A percentile compares a stretch with the other conserved stretches of the same genome.
phyloP scores from a whole-genome alignment of 2,888 invertebrate genomes.

The Odiellus spinosus region DNA sequence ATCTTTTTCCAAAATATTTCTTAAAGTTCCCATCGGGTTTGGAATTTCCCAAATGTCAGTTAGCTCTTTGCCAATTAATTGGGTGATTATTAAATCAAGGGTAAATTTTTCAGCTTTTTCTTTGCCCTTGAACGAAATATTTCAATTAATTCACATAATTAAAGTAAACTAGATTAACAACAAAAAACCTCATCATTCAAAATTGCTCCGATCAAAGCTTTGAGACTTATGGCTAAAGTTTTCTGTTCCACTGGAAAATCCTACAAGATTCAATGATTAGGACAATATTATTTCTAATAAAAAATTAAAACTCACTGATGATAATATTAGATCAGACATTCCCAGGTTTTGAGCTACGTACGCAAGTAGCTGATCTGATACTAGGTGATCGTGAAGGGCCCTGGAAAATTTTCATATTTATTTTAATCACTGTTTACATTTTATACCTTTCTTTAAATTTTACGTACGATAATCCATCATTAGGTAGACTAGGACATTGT shows the following conservation, averaged over 20 bases:
- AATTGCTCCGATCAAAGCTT: slow-evolving; percentile 65
- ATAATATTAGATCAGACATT: slow-evolving; percentile 60
- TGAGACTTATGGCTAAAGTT: slow-evolving; percentile 54
- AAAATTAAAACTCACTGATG: slow-evolving; percentile 42
- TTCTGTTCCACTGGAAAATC: slow-evolving; percentile 49
- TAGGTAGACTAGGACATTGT: slow-evolving; percentile 53
- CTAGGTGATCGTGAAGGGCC: slow-evolving; percentile 47
- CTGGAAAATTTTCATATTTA: slow-evolving; percentile 33
- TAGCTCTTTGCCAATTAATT: slow-evolving; percentile 66
- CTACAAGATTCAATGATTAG: slow-evolving; percentile 32
- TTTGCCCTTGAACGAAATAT: slow-evolving; percentile 39
- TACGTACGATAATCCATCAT: slow-evolving; percentile 48
- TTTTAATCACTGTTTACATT: too few species aligned
- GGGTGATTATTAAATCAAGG: slow-evolving; percentile 62
- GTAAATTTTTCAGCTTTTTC: slow-evolving; percentile 57
- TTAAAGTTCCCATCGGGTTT: slow-evolving; percentile 56
- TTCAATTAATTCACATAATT: slow-evolving; percentile 29
- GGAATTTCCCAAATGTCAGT: slow-evolving; percentile 67
- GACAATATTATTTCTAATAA: slow-evolving; percentile 8
- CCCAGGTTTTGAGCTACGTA: slow-evolving; percentile 59
- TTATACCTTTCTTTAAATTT: too few species aligned
- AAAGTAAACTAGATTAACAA: slow-evolving; percentile 22
- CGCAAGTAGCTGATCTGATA: slow-evolving; percentile 47
- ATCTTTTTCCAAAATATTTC: slow-evolving; percentile 40
- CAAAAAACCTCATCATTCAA: slow-evolving; percentile 27